Evolutionary conservation across 2,113 vertebrate species (phyloP), one percentile per base, ranked within the genome.

Genomic region (Macquaria ambigua): DNA sequence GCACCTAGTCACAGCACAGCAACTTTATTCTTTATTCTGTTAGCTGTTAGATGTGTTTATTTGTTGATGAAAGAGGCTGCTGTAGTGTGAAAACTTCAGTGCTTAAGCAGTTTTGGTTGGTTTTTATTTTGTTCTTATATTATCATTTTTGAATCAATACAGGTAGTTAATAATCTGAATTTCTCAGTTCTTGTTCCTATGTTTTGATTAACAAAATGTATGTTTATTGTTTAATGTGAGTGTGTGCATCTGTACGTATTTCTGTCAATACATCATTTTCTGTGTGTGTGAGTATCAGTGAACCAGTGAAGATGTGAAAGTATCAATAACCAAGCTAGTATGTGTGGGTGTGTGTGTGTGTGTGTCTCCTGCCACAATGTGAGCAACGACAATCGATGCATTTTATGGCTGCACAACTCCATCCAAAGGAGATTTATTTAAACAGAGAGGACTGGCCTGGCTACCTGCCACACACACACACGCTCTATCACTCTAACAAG

Each of bases 371-470:
- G 81, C 71, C 52, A 90, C 62, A 81, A 37, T 53, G 92, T 96
- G 95, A 96, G 93, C 92, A 94, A 95, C 85, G 83, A 23, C 88
- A 90, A 93, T 95, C 93, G 1, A 93, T 96, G 86, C 18, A 87
- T 93, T 96, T 94, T 94, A 94, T 92, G 74, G 95, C 90, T 92
- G 81, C 83, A 71, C 92, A 58, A 93, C 89, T 95, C 92, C 8
- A 90, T 92, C 90, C 90, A 90, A 87, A 81, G 91, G 1, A 94
- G 94, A 96, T 96, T 95, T 94, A 95, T 94, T 92, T 94, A 93
- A 95, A 93, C 93, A 90, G 77, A 21, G 83, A 85, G 89, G 93
- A 93, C 92, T 90, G 89, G 87, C 70, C 88, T 86, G 70, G 91
- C 90, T 78, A 79, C 59, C 75, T 81, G 81, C 69, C 87, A 84